Base-by-base conservation (phyloP, 2,113 vertebrate species). In the Pedionomus torquatus region DNA sequence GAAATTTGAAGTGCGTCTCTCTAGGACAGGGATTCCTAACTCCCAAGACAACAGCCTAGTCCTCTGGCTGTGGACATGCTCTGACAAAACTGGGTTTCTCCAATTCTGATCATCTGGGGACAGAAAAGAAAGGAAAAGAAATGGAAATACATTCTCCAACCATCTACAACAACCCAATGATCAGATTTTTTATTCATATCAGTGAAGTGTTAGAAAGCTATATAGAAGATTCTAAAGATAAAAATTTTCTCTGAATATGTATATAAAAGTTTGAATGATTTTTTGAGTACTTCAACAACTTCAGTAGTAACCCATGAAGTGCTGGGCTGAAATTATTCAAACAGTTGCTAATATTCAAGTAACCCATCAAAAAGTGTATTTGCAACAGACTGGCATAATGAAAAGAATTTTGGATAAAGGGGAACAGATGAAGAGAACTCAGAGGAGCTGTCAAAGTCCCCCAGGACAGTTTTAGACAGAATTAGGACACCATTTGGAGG, bases 401-500 rank as follows among this genome's bases (percentile, higher is more conserved):
- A 97, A 95, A 96, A 89, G 96, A 96, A 85, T 95, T 93, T 95
- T 87, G 89, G 91, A 97, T 97, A 97, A 97, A 95, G 93, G 61
- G 87, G 91, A 97, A 95, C 91, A 96, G 95, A 97, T 93, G 81
- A 97, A 96, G 87, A 96, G 93, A 96, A 64, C 94, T 94, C 95
- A 91, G 94, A 97, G 57, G 84, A 96, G 84, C 94, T 94, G 94
- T 96, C 95, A 94, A 91, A 96, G 91, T 96, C 96, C 95, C 95
- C 64, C 77, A 96, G 95, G 96, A 97, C 96, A 96, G 84, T 84
- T 96, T 96, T 93, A 97, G 96, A 97, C 95, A 97, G 96, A 97
- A 97, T 94, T 95, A 97, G 96, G 95, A 95, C 96, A 97, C 77
- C 91, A 87, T 95, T 95, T 89, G 44, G 93, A 94, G 31, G 57